A percentile compares a stretch with the other conserved stretches of the same genome.
These are phyloP conservation scores for Pseudomyrmex cubaensis DNA, from an alignment of 1,140 invertebrate genomes.

Conservation along the genomic window DNA sequence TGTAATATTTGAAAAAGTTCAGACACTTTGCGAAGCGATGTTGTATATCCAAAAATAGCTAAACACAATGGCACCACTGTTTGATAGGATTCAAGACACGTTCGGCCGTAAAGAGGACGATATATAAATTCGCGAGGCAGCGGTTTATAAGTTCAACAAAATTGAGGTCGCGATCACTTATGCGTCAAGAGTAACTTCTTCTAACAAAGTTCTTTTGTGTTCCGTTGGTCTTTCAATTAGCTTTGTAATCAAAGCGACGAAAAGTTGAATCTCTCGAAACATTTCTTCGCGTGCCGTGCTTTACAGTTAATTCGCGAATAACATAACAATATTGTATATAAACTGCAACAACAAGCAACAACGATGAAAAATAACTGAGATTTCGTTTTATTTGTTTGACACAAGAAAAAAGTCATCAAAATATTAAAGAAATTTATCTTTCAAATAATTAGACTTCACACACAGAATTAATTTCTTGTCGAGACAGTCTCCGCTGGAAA, in stretches of 20 bases:
- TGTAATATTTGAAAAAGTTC: neutral
- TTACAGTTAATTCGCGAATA: neutral
- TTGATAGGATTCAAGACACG: constrained; percentile 40
- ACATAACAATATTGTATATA: neutral
- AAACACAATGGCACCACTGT: constrained; percentile 2
- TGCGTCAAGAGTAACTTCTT: constrained; percentile 51
- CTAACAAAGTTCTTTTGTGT: constrained; percentile 35
- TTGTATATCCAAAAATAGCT: neutral
- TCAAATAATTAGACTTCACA: neutral
- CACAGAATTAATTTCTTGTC: constrained; percentile 28
- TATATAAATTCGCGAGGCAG: constrained; percentile 45
- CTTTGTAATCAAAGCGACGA: constrained; percentile 28
- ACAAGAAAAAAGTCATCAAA: too few species aligned
- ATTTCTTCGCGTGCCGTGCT: neutral
- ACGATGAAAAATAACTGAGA: neutral
- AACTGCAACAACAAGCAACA: neutral
- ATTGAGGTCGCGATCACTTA: constrained; percentile 57
- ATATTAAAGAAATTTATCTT: neutral
- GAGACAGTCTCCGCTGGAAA: neutral
- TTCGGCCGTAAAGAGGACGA: constrained; percentile 15
- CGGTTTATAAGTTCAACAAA: constrained; percentile 42
- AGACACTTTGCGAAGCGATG: neutral
- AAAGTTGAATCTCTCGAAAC: neutral
- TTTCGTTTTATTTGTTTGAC: too few species aligned
- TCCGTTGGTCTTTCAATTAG: constrained; percentile 39